Conservation (phyloP, 2,797 vertebrate species). For the Peromyscus aztecus region DNA sequence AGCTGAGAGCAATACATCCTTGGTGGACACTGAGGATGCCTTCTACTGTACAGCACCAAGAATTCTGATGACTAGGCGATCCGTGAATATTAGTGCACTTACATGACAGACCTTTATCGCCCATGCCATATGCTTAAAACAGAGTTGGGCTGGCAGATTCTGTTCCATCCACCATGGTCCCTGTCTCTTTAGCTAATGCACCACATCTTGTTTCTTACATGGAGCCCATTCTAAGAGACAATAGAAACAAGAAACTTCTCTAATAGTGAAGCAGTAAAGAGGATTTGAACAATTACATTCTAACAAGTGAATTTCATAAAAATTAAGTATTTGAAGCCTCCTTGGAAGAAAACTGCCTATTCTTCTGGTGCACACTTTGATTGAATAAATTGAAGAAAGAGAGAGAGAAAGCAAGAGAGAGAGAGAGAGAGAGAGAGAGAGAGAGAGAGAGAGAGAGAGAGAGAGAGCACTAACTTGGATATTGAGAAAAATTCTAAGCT, state of each 20-base stretch:
- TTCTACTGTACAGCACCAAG: neutral
- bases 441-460: neutral
- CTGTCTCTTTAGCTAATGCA: neutral
- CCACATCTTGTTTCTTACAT: conserved; percentile 24
- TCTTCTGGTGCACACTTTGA: conserved; percentile 32
- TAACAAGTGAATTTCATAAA: conserved; percentile 58
- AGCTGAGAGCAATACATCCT: neutral
- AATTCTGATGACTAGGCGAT: conserved; percentile 8
- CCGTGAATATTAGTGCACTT: neutral
- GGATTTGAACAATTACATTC: neutral
- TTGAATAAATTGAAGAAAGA: conserved; percentile 23
- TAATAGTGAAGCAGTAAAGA: conserved; percentile 57
- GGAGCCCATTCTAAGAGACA: conserved; percentile 48
- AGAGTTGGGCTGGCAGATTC: neutral
- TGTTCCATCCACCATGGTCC: neutral
- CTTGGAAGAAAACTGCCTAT: conserved; percentile 29
- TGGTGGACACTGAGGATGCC: neutral
- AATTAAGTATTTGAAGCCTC: conserved; percentile 47
- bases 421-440: neutral
- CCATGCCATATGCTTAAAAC: neutral
- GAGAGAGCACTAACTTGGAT: neutral
- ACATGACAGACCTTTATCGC: neutral
- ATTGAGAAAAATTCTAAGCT: neutral
- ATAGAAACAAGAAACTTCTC: neutral
- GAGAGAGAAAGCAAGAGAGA: neutral